These are phyloP conservation scores for Rhabdophis nuchalis DNA, from an alignment of 2,797 vertebrate genomes.

Conservation along the genomic window DNA sequence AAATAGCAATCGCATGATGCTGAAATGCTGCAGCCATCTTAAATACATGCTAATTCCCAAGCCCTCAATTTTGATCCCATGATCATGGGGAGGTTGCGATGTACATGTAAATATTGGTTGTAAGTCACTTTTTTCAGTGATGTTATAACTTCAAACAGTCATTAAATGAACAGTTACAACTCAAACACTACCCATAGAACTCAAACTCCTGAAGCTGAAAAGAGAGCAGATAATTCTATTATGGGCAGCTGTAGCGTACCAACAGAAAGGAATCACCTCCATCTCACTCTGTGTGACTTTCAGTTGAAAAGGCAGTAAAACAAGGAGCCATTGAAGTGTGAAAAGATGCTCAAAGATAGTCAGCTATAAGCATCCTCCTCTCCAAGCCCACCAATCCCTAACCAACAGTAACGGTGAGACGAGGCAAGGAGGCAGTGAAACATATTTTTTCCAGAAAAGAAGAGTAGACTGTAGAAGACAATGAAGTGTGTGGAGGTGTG, in stretches of 20 bases:
- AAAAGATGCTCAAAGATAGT: not conserved
- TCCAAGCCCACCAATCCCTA: not conserved
- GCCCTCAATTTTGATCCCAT: not conserved
- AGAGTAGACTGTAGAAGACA: not conserved
- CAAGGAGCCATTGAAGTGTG: not conserved
- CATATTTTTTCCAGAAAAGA: not conserved
- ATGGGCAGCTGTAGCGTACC: not conserved
- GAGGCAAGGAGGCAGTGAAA: not conserved
- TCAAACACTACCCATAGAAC: not conserved
- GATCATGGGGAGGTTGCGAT: not conserved
- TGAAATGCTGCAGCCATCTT: not conserved
- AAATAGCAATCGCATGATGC: not conserved
- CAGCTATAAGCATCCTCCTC: not conserved
- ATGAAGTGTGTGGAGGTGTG: not conserved
- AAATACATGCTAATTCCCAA: not conserved
- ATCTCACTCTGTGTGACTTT: not conserved
- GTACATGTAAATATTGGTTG: not conserved
- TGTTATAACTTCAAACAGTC: not conserved
- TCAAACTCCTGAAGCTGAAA: not conserved
- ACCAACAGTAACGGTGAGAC: not conserved
- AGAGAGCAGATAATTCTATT: not conserved
- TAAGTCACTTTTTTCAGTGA: not conserved
- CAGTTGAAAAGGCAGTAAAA: not conserved
- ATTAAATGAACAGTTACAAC: not conserved
- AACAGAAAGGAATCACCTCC: not conserved